phyloP scores from a whole-genome alignment of 2,888 invertebrate species.

The Drosophila yooni region DNA sequence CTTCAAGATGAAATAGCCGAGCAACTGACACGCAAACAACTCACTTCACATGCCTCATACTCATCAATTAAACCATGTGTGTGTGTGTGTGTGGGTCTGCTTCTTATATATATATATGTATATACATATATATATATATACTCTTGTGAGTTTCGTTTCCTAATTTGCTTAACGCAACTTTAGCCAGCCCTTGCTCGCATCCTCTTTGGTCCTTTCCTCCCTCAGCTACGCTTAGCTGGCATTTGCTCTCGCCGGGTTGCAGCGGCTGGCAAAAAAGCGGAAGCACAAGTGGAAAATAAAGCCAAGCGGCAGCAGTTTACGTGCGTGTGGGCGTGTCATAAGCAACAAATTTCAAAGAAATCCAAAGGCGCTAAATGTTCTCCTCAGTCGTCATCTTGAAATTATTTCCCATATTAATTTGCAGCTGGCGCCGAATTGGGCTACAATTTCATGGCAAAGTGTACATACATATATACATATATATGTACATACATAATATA shows the following conservation, averaged over 20 bases:
- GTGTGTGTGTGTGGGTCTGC: neutral
- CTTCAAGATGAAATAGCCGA: slow-evolving; percentile 72
- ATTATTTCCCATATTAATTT: slow-evolving; percentile 42
- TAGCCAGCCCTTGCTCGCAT: slow-evolving; percentile 32
- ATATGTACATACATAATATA: neutral
- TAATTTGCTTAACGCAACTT: slow-evolving; percentile 64
- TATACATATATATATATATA: neutral
- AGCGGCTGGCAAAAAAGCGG: slow-evolving; percentile 26
- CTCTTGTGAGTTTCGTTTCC: slow-evolving; percentile 43
- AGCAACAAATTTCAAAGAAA: slow-evolving; percentile 40
- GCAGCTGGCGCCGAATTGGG: slow-evolving; percentile 29
- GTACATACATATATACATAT: neutral
- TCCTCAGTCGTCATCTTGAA: slow-evolving; percentile 36
- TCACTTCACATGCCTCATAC: slow-evolving; percentile 31
- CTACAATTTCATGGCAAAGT: slow-evolving; percentile 7
- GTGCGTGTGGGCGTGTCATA: slow-evolving; percentile 33
- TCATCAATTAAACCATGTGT: slow-evolving; percentile 23
- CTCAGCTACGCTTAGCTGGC: neutral
- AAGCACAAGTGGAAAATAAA: slow-evolving; percentile 36
- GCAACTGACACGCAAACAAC: slow-evolving; percentile 55
- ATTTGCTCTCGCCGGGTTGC: slow-evolving; percentile 22
- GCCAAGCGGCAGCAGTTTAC: slow-evolving; percentile 22
- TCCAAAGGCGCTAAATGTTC: slow-evolving; percentile 27
- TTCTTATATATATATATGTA: neutral
- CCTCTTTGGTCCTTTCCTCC: neutral